Conservation (phyloP, 2,797 vertebrate genomes). For the Echiichthys vipera region DNA sequence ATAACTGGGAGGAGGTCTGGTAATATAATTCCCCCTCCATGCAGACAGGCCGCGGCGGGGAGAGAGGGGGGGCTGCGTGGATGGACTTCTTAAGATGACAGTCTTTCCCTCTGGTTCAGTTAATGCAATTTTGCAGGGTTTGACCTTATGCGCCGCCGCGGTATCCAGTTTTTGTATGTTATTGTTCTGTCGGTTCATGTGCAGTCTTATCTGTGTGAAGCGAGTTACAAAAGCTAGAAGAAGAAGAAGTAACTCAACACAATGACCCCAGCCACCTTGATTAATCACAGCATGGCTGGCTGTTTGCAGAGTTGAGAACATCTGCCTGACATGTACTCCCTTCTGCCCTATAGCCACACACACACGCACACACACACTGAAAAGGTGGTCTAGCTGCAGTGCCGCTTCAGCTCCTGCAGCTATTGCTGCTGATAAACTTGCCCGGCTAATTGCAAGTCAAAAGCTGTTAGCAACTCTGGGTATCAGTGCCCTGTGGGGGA, state of each 20-base stretch:
- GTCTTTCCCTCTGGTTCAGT: slow-evolving; percentile 60
- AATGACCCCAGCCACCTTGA: slow-evolving; percentile 51
- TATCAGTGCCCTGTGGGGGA: slow-evolving; percentile 72
- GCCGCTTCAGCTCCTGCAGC: slow-evolving; percentile 62
- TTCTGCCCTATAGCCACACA: slow-evolving; percentile 13
- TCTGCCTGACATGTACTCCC: slow-evolving; percentile 44
- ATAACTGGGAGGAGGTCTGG: slow-evolving; percentile 76
- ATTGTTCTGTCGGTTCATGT: slow-evolving; percentile 38
- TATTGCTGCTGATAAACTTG: slow-evolving; percentile 79
- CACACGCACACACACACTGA: neutral
- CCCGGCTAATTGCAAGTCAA: slow-evolving; percentile 83
- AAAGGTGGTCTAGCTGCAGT: slow-evolving; percentile 25
- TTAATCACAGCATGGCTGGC: slow-evolving; percentile 52
- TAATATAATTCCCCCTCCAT: slow-evolving; percentile 76
- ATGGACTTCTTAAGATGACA: slow-evolving; percentile 61
- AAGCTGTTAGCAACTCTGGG: slow-evolving; percentile 80
- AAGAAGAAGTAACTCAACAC: slow-evolving; percentile 26
- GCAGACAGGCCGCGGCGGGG: slow-evolving; percentile 59
- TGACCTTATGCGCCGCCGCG: slow-evolving; percentile 53
- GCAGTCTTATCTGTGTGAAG: slow-evolving; percentile 26
- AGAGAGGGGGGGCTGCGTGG: slow-evolving; percentile 5
- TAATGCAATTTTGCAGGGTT: slow-evolving; percentile 63
- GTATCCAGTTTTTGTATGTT: slow-evolving; percentile 32
- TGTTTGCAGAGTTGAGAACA: slow-evolving; percentile 42
- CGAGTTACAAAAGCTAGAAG: slow-evolving; percentile 7